These are phyloP conservation scores for Labeo calbasu DNA, from an alignment of 2,797 vertebrate genomes.

Conservation along the genomic window DNA sequence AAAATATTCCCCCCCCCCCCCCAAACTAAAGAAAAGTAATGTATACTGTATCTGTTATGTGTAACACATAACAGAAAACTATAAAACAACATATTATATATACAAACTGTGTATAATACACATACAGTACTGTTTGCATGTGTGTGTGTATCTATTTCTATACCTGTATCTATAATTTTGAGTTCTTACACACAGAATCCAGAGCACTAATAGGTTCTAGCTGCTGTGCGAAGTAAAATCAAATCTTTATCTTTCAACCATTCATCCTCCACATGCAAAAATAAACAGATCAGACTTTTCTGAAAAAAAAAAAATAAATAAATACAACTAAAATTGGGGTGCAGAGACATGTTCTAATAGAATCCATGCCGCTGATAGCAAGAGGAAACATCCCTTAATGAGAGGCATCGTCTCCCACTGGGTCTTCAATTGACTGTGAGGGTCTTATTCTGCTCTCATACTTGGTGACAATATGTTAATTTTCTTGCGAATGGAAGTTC, in stretches of 20 bases:
- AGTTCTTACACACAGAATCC: not conserved
- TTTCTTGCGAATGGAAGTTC: conserved; percentile 2
- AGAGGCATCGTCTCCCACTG: not conserved
- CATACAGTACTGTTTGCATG: not conserved
- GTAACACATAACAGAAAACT: not conserved
- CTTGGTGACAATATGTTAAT: not conserved
- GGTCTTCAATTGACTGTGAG: conserved; percentile 4
- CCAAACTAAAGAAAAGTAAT: not conserved
- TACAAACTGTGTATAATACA: not conserved
- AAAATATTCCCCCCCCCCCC: too few species aligned
- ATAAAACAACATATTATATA: not conserved
- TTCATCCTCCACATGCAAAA: not conserved
- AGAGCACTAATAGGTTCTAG: not conserved
- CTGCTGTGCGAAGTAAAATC: not conserved
- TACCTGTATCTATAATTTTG: not conserved
- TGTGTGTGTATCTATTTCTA: not conserved
- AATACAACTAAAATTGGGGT: not conserved
- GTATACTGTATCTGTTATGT: not conserved
- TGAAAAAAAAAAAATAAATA: not conserved
- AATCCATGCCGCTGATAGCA: not conserved
- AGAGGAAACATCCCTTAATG: conserved; percentile 23
- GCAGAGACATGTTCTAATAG: not conserved
- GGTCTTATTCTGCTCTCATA: conserved; percentile 16
- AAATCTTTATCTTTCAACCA: not conserved
- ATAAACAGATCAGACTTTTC: not conserved